Evolutionary conservation across 2,888 invertebrate species (phyloP).

Genomic region (Phragmatobia fuliginosa): DNA sequence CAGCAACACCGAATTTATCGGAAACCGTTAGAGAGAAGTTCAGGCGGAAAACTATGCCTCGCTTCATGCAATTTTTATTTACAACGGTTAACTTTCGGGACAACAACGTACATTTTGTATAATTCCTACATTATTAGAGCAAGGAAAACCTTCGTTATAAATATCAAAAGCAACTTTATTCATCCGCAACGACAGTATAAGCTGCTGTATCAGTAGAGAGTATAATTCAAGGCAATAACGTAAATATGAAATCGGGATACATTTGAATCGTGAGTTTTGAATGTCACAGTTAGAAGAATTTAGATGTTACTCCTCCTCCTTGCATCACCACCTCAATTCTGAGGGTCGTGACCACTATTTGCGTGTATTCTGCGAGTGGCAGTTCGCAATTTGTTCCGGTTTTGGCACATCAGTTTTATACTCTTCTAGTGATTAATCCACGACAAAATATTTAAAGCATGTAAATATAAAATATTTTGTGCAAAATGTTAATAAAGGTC

Average conservation of each 20-base stretch:
- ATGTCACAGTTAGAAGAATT: not conserved
- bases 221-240: not conserved
- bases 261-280: not conserved
- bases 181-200: not conserved
- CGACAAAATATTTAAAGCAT: too few relatives aligned
- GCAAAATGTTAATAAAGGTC: too few relatives aligned
- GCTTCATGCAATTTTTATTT: not conserved
- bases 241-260: not conserved
- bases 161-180: not conserved
- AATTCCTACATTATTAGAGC: not conserved
- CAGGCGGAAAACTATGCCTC: not conserved
- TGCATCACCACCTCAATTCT: too few relatives aligned
- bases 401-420: too few relatives aligned
- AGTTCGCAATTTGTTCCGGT: too few relatives aligned
- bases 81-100: not conserved
- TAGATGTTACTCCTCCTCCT: too few relatives aligned
- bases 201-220: not conserved
- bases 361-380: too few relatives aligned
- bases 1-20: not conserved
- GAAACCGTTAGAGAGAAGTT: not conserved
- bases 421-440: too few relatives aligned
- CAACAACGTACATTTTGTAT: not conserved
- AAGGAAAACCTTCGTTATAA: not conserved
- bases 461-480: too few relatives aligned
- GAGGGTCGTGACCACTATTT: too few relatives aligned